Base-by-base conservation (phyloP, 2,888 invertebrate genomes). In the Geotrupes spiniger region DNA sequence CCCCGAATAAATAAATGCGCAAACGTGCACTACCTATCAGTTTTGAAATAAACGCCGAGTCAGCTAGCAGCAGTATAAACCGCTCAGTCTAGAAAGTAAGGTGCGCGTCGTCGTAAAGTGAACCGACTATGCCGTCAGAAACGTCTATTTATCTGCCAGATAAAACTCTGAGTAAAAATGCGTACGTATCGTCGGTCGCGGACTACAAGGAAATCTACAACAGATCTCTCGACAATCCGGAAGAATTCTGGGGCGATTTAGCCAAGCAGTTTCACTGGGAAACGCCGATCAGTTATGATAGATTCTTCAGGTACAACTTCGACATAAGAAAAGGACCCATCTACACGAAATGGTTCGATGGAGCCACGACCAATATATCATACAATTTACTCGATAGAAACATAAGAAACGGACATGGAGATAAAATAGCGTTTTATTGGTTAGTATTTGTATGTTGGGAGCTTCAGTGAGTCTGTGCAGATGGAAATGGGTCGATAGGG, bases 221-320 rank as follows among this genome's bases (percentile, higher is more conserved):
- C 63, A 81, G 84, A 65, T 96, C 96, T 1, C 76, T 98, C 53
- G 86, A 92, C 42, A 83, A 92, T 65, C 95, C 98, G 0, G 87
- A 86, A 59, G 82, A 81, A 47, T 99, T 99, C 74, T 99, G 98
- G 99, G 83, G 85, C 16, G 85, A 91, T 61, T 87, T 97, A 58
- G 89, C 92, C n/a, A 84, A 88, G 60, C 87, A 95, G 69, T 95
- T 98, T 68, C 84, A 93, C 72, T 99, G 96, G 92, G 90, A 92
- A 69, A 85, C 85, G 15, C 82, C 84, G 39, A 81, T 83, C 40
- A 81, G 87, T 56, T 77, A 82, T 48, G 83, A 85, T 47, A 85
- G 87, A 60, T 92, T 95, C 68, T 78, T 90, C 63, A 85, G 87
- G 9, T 96, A 89, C 74, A 98, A 98, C 74, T 97, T 98, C 70